Percentiles rank a stretch among this genome's conserved stretches.
phyloP scores from a whole-genome alignment of 2,888 invertebrate genomes.

The Mesorhabditis sp. region DNA sequence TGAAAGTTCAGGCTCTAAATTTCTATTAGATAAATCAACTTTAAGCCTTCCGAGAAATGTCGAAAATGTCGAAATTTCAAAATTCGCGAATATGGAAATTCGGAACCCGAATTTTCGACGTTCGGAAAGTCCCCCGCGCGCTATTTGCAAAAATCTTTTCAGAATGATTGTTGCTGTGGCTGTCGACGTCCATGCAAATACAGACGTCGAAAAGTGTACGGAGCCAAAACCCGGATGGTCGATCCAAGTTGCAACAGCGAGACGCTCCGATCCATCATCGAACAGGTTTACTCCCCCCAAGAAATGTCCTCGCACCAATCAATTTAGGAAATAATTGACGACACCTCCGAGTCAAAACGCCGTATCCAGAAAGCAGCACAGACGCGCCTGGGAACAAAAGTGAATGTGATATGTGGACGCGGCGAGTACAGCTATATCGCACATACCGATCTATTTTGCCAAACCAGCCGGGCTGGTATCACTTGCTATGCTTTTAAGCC shows the following conservation, averaged over 20 bases:
- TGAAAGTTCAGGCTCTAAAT: too few species aligned
- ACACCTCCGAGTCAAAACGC: constrained; percentile 48
- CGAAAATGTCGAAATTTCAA: too few species aligned
- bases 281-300: constrained; percentile 23
- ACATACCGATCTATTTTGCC: constrained; percentile 54
- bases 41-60: too few species aligned
- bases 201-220: constrained; percentile 32
- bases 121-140: too few species aligned
- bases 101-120: too few species aligned
- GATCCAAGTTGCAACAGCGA: constrained; percentile 48
- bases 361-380: constrained; percentile 49
- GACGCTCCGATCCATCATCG: constrained; percentile 36
- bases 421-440: constrained; percentile 55
- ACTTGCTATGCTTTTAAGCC: constrained; percentile 55
- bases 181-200: constrained; percentile 44
- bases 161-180: constrained; percentile 56
- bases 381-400: constrained; percentile 21
- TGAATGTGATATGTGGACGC: constrained; percentile 48
- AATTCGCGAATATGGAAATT: too few species aligned
- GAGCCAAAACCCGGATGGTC: constrained; percentile 29
- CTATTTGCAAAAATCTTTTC: too few species aligned
- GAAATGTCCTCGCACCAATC: constrained; percentile 21
- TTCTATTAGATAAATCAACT: too few species aligned
- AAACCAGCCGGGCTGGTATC: constrained; percentile 36
- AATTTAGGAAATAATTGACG: constrained; percentile 33